phyloP scores from a whole-genome alignment of 2,113 vertebrate species.

The Pluvianellus socialis region DNA sequence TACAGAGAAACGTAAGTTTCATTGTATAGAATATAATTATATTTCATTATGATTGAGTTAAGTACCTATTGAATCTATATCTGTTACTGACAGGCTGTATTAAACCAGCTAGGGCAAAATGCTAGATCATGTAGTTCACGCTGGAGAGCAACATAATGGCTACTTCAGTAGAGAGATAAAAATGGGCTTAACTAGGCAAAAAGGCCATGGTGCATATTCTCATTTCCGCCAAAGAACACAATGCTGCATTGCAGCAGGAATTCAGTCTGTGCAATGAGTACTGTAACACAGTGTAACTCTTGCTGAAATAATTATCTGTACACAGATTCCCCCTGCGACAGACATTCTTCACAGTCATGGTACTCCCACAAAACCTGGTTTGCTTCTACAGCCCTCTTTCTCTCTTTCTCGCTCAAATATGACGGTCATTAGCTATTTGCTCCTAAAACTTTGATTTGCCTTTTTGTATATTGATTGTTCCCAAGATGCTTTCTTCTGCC shows the following conservation, averaged over 20 bases:
- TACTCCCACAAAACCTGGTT: background rate
- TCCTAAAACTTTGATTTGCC: background rate
- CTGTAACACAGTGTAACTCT: background rate
- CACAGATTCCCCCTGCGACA: background rate
- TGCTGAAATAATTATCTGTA: background rate
- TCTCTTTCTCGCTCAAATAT: background rate
- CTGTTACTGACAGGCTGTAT: background rate
- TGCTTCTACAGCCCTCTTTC: background rate
- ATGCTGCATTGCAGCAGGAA: conserved; percentile 56
- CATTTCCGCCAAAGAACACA: background rate
- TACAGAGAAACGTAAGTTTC: background rate
- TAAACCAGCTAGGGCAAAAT: background rate
- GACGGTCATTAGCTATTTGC: background rate
- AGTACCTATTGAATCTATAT: background rate
- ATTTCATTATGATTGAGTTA: background rate
- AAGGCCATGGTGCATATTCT: background rate
- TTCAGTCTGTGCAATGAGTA: background rate
- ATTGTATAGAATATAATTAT: background rate
- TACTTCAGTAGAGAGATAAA: background rate
- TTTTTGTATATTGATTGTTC: background rate
- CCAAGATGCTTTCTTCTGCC: background rate
- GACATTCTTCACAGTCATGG: background rate
- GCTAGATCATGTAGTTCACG: background rate
- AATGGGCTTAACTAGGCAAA: conserved; percentile 2
- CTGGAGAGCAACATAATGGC: background rate